A percentile compares a stretch with the other conserved stretches of the same genome.
Conservation (phyloP, 2,113 vertebrate genomes). For the Hippolais icterina region DNA sequence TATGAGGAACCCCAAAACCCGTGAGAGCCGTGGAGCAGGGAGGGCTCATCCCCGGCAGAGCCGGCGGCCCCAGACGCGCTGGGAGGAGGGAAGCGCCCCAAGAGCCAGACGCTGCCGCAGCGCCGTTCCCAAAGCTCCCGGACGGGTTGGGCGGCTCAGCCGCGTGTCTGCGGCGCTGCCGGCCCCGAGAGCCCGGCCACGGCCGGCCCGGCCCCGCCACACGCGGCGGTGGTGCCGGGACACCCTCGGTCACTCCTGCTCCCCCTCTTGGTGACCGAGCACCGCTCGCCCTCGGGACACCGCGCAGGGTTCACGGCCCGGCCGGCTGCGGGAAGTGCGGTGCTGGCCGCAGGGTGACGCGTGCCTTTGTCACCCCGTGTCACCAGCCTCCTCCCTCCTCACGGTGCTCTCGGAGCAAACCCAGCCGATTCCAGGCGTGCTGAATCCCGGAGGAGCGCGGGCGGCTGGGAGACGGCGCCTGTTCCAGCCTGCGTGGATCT, state of each 20-base stretch:
- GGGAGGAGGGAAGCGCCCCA: background rate
- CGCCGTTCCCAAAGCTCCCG: background rate
- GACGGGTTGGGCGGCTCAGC: background rate
- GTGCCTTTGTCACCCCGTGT: background rate
- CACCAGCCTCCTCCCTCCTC: background rate
- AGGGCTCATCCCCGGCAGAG: background rate
- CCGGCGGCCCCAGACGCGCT: rapidly evolving
- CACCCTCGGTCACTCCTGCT: background rate
- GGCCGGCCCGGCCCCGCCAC: rapidly evolving
- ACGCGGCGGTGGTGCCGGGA: rapidly evolving
- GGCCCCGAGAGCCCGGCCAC: rapidly evolving
- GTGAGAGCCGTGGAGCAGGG: rapidly evolving
- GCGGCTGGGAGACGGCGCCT: background rate
- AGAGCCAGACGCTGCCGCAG: background rate
- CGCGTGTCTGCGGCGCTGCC: background rate
- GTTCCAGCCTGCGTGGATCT: background rate
- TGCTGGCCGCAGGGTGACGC: background rate
- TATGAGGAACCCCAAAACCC: background rate
- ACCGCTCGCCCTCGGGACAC: background rate
- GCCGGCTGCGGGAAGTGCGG: background rate
- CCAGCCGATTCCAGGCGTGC: rapidly evolving
- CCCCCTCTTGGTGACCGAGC: rapidly evolving
- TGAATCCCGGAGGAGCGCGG: background rate
- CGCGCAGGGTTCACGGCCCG: rapidly evolving
- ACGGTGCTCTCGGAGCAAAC: rapidly evolving